Evolutionary conservation across 2,113 vertebrate genomes (phyloP).

Genomic region (Neopipo cinnamomea): DNA sequence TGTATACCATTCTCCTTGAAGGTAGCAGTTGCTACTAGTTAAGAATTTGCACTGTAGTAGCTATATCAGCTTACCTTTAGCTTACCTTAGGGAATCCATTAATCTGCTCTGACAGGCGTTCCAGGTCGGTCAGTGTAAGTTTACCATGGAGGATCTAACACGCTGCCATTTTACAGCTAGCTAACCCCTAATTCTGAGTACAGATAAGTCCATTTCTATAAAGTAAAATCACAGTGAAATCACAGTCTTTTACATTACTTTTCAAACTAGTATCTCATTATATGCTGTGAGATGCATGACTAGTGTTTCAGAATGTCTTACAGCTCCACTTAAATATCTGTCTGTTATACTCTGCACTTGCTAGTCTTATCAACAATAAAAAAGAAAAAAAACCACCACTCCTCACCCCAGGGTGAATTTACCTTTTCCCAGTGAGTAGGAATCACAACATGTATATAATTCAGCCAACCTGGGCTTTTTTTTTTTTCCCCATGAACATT

Average conservation of each 20-base stretch:
- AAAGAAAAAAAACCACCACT: background rate
- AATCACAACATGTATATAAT: background rate
- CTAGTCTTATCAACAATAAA: background rate
- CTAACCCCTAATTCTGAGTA: background rate
- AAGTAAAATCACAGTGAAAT: background rate
- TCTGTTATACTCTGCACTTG: background rate
- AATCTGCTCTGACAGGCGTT: background rate
- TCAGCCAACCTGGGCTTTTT: background rate
- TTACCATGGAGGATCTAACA: background rate
- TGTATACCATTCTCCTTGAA: background rate
- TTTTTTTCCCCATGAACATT: background rate
- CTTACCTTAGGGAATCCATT: background rate
- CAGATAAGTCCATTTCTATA: background rate
- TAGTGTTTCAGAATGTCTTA: background rate
- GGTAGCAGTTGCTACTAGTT: background rate
- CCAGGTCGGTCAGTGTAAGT: background rate
- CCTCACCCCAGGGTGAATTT: background rate
- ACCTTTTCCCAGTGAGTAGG: background rate
- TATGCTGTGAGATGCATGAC: background rate
- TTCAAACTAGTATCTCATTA: background rate
- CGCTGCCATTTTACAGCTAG: background rate
- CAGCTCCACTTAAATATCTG: background rate
- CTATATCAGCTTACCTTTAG: fast-evolving
- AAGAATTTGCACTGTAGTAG: background rate
- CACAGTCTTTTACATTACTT: background rate